Conservation (phyloP, 2,797 vertebrate species). For the Diplodus sargus region DNA sequence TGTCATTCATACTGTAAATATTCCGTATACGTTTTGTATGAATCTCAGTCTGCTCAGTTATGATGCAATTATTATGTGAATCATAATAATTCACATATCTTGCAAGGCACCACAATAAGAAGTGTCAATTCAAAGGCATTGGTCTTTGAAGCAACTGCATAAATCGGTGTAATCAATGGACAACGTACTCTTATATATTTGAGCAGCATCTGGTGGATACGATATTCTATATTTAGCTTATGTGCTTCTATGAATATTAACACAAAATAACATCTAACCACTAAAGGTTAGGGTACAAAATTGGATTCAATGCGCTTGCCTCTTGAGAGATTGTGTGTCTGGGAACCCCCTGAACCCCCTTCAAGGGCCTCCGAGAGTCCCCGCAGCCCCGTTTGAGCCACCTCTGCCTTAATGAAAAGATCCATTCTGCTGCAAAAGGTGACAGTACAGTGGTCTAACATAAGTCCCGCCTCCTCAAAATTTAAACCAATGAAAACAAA, state of each 20-base stretch:
- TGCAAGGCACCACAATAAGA: neutral
- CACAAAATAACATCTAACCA: neutral
- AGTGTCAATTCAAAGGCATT: neutral
- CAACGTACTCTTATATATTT: neutral
- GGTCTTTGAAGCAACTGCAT: neutral
- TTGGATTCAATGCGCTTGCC: neutral
- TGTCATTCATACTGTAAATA: neutral
- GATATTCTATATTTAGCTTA: neutral
- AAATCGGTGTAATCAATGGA: neutral
- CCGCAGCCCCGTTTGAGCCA: slow-evolving; percentile 28
- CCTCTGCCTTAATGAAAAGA: slow-evolving; percentile 54
- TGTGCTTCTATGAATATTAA: neutral
- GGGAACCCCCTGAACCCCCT: slow-evolving; percentile 14
- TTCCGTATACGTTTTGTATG: neutral
- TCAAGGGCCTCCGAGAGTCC: slow-evolving; percentile 22
- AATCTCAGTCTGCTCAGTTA: neutral
- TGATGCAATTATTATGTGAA: neutral
- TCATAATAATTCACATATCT: neutral
- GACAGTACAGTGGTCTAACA: slow-evolving; percentile 41
- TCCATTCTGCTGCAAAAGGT: slow-evolving; percentile 52
- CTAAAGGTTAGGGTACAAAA: neutral
- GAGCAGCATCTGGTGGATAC: neutral
- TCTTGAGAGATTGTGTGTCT: neutral
- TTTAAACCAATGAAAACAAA: slow-evolving; percentile 55
- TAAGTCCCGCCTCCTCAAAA: slow-evolving; percentile 35